phyloP scores from a whole-genome alignment of 2,113 vertebrate species.

The Oreotrochilus melanogaster region DNA sequence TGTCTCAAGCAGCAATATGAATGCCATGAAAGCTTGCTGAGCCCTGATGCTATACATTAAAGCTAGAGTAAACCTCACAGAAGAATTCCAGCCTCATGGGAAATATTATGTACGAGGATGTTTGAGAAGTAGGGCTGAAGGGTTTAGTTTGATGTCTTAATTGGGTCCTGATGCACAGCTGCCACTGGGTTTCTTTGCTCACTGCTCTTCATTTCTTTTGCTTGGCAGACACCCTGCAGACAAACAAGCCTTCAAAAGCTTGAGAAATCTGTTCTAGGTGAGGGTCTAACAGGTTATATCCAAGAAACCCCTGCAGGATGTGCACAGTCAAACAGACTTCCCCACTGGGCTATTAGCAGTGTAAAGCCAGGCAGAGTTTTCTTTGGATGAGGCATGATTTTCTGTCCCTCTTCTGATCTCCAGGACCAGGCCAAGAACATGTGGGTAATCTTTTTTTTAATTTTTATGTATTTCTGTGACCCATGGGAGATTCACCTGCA shows the following conservation, averaged over 20 bases:
- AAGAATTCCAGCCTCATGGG: conserved; percentile 59
- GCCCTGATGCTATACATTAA: conserved; percentile 55
- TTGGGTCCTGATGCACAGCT: conserved; percentile 71
- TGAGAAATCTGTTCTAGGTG: conserved; percentile 51
- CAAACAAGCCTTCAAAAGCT: conserved; percentile 39
- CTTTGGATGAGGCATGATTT: conserved; percentile 40
- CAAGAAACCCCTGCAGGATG: conserved; percentile 50
- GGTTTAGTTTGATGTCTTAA: conserved; percentile 72
- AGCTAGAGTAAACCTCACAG: conserved; percentile 19
- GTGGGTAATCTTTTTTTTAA: neutral
- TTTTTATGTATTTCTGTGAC: conserved; percentile 5
- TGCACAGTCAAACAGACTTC: conserved; percentile 12
- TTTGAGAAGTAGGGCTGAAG: conserved; percentile 64
- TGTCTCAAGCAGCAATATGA: conserved; percentile 11
- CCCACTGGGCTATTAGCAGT: conserved; percentile 35
- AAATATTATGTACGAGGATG: conserved; percentile 66
- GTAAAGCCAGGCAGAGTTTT: conserved; percentile 52
- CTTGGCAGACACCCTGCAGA: conserved; percentile 60
- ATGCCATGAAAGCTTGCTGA: conserved; percentile 27
- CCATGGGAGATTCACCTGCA: conserved; percentile 44
- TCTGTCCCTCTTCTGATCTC: conserved; percentile 26
- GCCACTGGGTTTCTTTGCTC: conserved; percentile 61
- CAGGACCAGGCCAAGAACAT: neutral
- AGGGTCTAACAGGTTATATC: conserved; percentile 60
- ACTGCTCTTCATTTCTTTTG: conserved; percentile 68